These are phyloP conservation scores for Xestia rhomboidea DNA, from an alignment of 2,888 invertebrate genomes.

Conservation along the genomic window DNA sequence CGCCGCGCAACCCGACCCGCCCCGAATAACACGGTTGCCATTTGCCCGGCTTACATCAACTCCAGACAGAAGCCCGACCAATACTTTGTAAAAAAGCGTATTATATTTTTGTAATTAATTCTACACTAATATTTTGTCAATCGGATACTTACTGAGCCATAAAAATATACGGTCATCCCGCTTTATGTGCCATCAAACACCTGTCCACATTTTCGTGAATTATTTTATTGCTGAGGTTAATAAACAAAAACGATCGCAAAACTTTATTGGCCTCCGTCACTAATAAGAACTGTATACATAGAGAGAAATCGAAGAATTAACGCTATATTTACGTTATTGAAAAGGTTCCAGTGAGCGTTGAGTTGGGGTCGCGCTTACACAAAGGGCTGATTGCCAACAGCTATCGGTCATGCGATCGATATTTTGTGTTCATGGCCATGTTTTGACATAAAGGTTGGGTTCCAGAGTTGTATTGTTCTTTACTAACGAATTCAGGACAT, in stretches of 20 bases:
- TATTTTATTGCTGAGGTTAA: conserved; percentile 47
- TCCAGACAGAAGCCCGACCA: conserved; percentile 51
- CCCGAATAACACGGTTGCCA: conserved; percentile 66
- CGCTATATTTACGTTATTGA: conserved; percentile 19
- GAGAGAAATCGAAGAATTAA: conserved; percentile 21
- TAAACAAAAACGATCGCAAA: conserved; percentile 49
- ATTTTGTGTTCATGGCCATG: conserved; percentile 54
- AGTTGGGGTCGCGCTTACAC: conserved; percentile 38
- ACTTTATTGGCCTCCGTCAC: conserved; percentile 30
- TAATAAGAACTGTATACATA: not conserved
- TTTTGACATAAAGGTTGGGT: conserved; percentile 19
- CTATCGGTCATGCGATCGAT: conserved; percentile 53
- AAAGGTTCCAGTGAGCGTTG: conserved; percentile 25
- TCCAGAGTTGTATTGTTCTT: not conserved
- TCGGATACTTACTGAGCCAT: conserved; percentile 3
- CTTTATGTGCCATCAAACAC: conserved; percentile 34
- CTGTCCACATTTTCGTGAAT: conserved; percentile 30
- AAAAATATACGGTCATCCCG: conserved; percentile 16
- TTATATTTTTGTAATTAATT: conserved; percentile 1
- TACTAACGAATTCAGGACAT: not conserved
- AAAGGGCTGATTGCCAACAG: conserved; percentile 54
- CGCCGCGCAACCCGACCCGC: conserved; percentile 65
- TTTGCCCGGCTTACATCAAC: conserved; percentile 62
- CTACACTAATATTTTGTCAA: conserved; percentile 14
- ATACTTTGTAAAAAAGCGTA: conserved; percentile 28